These are phyloP conservation scores for Erpetoichthys calabaricus DNA, from an alignment of 2,797 vertebrate species.

Conservation along the genomic window DNA sequence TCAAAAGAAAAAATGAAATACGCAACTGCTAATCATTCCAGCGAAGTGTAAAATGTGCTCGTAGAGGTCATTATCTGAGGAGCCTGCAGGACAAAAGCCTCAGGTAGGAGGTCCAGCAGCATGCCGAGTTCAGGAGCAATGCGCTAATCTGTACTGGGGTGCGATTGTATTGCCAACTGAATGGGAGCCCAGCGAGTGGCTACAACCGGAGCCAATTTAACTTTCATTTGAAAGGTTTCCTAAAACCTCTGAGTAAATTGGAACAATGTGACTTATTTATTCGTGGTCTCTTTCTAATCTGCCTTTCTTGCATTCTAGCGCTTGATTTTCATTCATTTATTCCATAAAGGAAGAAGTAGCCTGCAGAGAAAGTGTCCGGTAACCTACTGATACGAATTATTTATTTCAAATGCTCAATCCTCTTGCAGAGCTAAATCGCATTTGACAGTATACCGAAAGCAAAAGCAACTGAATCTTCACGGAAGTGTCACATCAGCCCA, in stretches of 20 bases:
- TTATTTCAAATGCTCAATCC: constrained; percentile 7
- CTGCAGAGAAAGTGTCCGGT: not conserved
- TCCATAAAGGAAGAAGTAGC: constrained; percentile 16
- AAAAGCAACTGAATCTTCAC: not conserved
- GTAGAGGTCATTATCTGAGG: constrained; percentile 29
- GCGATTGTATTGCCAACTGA: constrained; percentile 18
- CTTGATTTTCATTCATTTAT: constrained; percentile 20
- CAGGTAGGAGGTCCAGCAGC: constrained; percentile 16
- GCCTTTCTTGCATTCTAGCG: constrained; percentile 11
- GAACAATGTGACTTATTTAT: constrained; percentile 16
- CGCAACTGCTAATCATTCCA: no score
- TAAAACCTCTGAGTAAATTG: constrained; percentile 9
- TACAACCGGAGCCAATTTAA: not conserved
- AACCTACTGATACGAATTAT: constrained; percentile 6
- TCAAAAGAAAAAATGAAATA: no score
- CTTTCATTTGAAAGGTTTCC: constrained; percentile 13
- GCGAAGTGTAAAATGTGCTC: constrained; percentile 8
- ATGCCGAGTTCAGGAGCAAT: constrained; percentile 21
- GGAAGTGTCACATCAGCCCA: no score
- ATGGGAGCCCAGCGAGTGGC: constrained; percentile 17
- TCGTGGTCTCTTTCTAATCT: not conserved
- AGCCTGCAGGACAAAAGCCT: constrained; percentile 22
- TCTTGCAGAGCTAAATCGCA: not conserved
- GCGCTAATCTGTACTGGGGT: constrained; percentile 24
- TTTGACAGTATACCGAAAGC: constrained; percentile 9